These are phyloP conservation scores for Abramis brama DNA, from an alignment of 2,113 vertebrate genomes.

Conservation along the genomic window DNA sequence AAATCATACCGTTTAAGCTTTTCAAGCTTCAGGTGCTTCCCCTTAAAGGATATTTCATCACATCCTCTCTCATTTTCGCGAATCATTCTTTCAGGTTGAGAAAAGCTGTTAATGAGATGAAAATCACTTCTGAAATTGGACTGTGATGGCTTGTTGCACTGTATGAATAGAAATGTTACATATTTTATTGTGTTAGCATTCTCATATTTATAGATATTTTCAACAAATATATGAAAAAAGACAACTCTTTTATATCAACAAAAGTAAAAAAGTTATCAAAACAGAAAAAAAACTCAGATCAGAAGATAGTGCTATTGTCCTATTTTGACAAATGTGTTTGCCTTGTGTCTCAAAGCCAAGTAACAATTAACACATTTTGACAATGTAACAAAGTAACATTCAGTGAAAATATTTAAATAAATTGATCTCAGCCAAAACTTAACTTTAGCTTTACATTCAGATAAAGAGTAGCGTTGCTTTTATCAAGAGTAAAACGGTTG, in stretches of 20 bases:
- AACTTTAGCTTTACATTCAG: too few relatives aligned
- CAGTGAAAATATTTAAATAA: too few relatives aligned
- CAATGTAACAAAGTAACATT: too few relatives aligned
- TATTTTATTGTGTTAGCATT: not conserved
- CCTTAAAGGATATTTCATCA: not conserved
- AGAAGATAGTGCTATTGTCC: not conserved
- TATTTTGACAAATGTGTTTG: not conserved
- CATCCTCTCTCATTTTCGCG: not conserved
- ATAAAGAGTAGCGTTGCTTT: too few relatives aligned
- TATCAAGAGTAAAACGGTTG: too few relatives aligned
- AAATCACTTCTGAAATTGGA: not conserved
- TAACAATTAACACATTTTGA: too few relatives aligned
- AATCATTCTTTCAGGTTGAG: constrained; percentile 1
- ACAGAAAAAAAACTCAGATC: not conserved
- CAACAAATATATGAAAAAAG: not conserved
- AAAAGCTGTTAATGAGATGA: not conserved
- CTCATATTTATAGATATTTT: not conserved
- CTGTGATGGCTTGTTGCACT: not conserved
- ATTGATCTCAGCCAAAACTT: too few relatives aligned
- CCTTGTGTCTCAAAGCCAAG: too few relatives aligned
- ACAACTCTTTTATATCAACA: too few relatives aligned
- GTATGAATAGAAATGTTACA: not conserved
- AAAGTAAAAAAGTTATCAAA: not conserved
- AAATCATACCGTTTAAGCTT: not conserved
- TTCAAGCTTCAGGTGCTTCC: not conserved